Percentiles rank a stretch among this genome's conserved stretches.
Conservation (phyloP, 2,888 invertebrate species). For the Ochropleura plecta region DNA sequence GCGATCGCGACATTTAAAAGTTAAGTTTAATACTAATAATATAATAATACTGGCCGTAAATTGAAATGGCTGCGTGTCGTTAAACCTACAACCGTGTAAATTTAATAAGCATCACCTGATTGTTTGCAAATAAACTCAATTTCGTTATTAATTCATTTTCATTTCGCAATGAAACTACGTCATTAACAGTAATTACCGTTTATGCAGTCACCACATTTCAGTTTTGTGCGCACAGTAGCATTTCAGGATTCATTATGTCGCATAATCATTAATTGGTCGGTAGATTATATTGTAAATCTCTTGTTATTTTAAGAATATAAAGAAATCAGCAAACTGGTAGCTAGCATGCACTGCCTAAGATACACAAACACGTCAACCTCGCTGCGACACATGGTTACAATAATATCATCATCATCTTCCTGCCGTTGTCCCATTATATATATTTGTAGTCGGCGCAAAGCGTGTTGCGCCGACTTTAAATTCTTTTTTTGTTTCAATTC, state of each 20-base stretch:
- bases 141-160: slow-evolving; percentile 4
- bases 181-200: neutral
- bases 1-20: too few relatives aligned
- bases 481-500: too few relatives aligned
- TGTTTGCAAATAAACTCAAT: slow-evolving; percentile 11
- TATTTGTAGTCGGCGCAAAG: too few relatives aligned
- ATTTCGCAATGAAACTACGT: slow-evolving; percentile 14
- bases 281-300: neutral
- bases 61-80: neutral
- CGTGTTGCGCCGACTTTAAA: too few relatives aligned
- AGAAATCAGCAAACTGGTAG: neutral
- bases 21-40: too few relatives aligned
- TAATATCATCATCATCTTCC: too few relatives aligned
- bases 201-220: neutral
- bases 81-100: neutral
- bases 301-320: neutral
- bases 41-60: neutral
- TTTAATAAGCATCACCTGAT: neutral
- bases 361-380: too few relatives aligned
- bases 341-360: neutral
- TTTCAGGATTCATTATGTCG: neutral
- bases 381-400: too few relatives aligned
- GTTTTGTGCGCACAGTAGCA: neutral
- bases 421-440: too few relatives aligned
- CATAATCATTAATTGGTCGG: neutral